phyloP scores from a whole-genome alignment of 2,888 invertebrate genomes.

The Tetropium fuscum region DNA sequence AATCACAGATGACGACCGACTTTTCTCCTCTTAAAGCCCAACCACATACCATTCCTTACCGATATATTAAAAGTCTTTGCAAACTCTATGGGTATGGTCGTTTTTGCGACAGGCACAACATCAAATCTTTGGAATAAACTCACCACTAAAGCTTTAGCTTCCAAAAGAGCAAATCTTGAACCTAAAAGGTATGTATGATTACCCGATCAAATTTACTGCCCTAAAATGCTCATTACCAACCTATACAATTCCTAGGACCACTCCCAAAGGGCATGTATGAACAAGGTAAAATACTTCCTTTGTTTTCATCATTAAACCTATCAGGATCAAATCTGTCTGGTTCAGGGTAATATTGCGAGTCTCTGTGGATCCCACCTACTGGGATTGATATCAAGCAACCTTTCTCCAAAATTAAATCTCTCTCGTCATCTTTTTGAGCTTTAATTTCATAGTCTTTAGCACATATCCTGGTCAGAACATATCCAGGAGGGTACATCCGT shows the following conservation, averaged over 20 bases:
- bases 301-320: conserved; percentile 70
- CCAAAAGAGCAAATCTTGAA: conserved; percentile 51
- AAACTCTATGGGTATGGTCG: conserved; percentile 48
- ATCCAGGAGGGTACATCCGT: conserved; percentile 70
- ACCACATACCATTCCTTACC: conserved; percentile 49
- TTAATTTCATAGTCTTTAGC: conserved; percentile 70
- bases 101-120: conserved; percentile 45
- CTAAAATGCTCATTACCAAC: too few relatives aligned
- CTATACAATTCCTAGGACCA: conserved; percentile 64
- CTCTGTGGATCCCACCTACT: conserved; percentile 69
- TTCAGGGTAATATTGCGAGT: conserved; percentile 69
- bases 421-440: conserved; percentile 63
- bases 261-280: conserved; percentile 69
- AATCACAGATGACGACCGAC: background rate
- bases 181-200: conserved; percentile 33
- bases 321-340: conserved; percentile 70
- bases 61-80: conserved; percentile 39
- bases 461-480: conserved; percentile 69
- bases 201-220: too few relatives aligned
- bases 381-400: conserved; percentile 68
- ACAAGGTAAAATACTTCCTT: conserved; percentile 66
- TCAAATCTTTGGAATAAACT: conserved; percentile 45
- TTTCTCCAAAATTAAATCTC: conserved; percentile 58
- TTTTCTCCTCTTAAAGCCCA: conserved; percentile 43
- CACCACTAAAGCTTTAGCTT: conserved; percentile 47